Conservation (phyloP, 1,140 invertebrate species). For the Tetramorium parvispinum region DNA sequence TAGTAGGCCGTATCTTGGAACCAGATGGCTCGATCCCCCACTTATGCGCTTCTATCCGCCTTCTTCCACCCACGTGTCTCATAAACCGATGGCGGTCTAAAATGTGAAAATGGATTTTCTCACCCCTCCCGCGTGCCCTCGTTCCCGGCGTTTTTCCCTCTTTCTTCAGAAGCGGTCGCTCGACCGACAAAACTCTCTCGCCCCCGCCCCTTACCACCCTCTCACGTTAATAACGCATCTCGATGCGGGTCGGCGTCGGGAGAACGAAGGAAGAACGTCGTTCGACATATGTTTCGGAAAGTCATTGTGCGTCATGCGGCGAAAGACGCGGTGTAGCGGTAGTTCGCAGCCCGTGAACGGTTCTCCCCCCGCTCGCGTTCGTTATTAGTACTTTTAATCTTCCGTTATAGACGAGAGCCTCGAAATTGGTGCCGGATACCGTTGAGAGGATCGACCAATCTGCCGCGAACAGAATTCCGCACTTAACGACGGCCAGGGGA, state of each 20-base stretch:
- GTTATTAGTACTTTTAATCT: constrained; percentile 77
- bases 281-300: constrained; percentile 80
- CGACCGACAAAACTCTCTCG: constrained; percentile 48
- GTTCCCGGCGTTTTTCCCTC: constrained; percentile 38
- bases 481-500: constrained; percentile 52
- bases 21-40: constrained; percentile 77
- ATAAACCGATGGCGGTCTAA: constrained; percentile 71
- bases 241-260: constrained; percentile 74
- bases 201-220: neutral
- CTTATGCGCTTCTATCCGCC: constrained; percentile 35
- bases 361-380: constrained; percentile 54
- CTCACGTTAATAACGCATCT: constrained; percentile 80
- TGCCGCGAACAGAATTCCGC: constrained; percentile 67
- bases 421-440: constrained; percentile 78
- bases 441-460: constrained; percentile 75
- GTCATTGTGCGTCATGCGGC: constrained; percentile 62
- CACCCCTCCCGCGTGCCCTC: constrained; percentile 48
- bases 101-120: constrained; percentile 72
- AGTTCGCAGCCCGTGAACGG: constrained; percentile 61
- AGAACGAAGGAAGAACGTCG: constrained; percentile 65
- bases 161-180: constrained; percentile 62
- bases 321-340: constrained; percentile 64
- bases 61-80: constrained; percentile 69
- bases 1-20: constrained; percentile 44
- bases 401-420: constrained; percentile 73